Percentiles rank a stretch among this genome's conserved stretches.
Evolutionary conservation across 2,888 invertebrate species (phyloP).

Genomic region (Heliconius charithonia): DNA sequence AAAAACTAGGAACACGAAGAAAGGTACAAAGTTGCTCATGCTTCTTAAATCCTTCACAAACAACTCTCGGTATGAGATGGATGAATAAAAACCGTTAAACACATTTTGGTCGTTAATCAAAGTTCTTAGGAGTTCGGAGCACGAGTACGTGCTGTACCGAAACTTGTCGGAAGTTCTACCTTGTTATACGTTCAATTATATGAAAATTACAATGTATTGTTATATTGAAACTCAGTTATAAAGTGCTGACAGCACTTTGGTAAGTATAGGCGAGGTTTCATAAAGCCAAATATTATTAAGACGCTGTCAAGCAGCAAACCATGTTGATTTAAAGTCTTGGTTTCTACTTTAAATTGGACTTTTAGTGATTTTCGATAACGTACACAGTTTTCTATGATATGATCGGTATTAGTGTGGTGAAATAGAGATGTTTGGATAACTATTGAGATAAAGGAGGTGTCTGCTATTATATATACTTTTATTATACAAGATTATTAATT

Average conservation of each 20-base stretch:
- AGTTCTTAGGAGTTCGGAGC: background rate
- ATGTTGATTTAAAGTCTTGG: no score
- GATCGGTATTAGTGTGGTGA: no score
- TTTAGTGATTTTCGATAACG: no score
- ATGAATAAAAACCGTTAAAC: background rate
- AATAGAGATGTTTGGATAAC: no score
- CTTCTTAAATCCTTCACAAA: background rate
- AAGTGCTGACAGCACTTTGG: background rate
- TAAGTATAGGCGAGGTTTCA: background rate
- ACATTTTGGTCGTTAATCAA: background rate
- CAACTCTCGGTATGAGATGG: background rate
- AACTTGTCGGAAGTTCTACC: slow-evolving; percentile 3
- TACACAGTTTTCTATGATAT: no score
- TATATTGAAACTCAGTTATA: background rate
- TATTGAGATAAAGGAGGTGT: no score
- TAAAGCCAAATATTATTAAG: background rate
- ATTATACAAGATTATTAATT: no score
- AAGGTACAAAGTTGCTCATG: background rate
- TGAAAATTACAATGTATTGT: slow-evolving; percentile 4
- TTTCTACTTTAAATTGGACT: no score
- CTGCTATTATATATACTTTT: no score
- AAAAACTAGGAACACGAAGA: no score
- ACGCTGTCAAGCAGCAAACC: background rate
- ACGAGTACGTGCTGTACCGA: background rate
- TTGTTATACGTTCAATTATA: background rate